Percentiles rank a stretch among this genome's conserved stretches.
These are phyloP conservation scores for Tridacna gigas DNA, from an alignment of 2,888 invertebrate genomes.

Conservation along the genomic window DNA sequence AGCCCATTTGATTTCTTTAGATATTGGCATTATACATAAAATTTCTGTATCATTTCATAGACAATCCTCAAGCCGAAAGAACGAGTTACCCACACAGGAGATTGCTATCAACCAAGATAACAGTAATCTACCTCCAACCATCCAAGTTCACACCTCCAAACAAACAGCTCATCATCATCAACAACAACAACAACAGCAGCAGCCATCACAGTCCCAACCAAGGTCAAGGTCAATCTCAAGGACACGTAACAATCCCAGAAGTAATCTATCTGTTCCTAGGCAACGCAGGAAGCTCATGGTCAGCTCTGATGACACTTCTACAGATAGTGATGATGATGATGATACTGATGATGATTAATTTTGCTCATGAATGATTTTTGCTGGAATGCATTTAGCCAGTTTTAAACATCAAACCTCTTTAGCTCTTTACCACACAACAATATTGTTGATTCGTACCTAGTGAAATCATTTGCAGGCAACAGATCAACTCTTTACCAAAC, in stretches of 20 bases:
- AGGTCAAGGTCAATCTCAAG: constrained; percentile 61
- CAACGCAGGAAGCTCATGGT: constrained; percentile 46
- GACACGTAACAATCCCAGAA: constrained; percentile 32
- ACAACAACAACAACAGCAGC: constrained; percentile 26
- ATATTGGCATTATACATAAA: no score
- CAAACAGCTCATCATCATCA: constrained; percentile 16
- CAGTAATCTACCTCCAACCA: constrained; percentile 3
- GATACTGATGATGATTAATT: constrained; percentile 35
- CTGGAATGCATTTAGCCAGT: no score
- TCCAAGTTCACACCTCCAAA: constrained; percentile 13
- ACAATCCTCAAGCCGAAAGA: constrained; percentile 10
- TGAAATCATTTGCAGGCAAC: no score
- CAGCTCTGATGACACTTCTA: constrained; percentile 64
- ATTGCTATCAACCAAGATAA: neutral
- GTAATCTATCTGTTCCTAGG: constrained; percentile 16
- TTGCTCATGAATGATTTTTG: no score
- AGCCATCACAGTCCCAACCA: constrained; percentile 24
- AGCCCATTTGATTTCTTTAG: no score
- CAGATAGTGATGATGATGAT: constrained; percentile 60
- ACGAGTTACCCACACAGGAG: constrained; percentile 4
- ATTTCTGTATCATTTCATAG: neutral
- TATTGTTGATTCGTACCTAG: no score
- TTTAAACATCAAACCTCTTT: no score
- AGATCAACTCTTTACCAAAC: no score
- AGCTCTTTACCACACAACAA: no score